Base-by-base conservation (phyloP, 2,797 vertebrate genomes). In the Helarctos malayanus region DNA sequence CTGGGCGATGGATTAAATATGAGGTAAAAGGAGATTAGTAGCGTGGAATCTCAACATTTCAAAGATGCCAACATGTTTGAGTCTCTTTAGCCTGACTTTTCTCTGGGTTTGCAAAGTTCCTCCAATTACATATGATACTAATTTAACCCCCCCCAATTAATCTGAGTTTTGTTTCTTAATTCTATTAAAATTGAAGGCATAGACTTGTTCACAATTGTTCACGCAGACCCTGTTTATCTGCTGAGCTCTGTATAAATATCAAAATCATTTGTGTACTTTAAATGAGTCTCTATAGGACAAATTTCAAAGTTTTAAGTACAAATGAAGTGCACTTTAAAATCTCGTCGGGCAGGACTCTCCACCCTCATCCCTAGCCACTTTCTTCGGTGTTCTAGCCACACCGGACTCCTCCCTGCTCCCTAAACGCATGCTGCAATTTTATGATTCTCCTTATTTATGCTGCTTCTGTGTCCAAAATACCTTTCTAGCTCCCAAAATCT, bases 241-340 rank as follows among this genome's bases (percentile, higher is more conserved):
- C 6, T 25, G 38, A 95, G 32, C 76, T 76, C 92, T 32, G 3
- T 2, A 38, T 76, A 94, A 92, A 91, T 32, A n/a, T 12, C 19
- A 49, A 83, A 87, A 94, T 57, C 4, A 94, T 57, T 65, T 91
- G 23, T 73, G n/a, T 91, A 63, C 25, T 91, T 82, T 83, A 95
- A 57, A 78, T 91, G 71, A 73, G 38, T 69, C 16, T n/a, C 61
- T 80, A 25, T 21, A 57, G 1, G 2, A 84, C 79, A 73, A 80
- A 81, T 18, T 38, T 45, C n/a, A 75, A 80, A 68, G 13, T 27
- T 85, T 81, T 65, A n/a, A 29, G 12, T 21, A 19, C 41, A 52
- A 80, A 95, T n/a, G 16, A 91, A 88, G 25, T 52, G 29, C 16
- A 86, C 29, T 83, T 69, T 12, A 41, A 69, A 81, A 57, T 13